Percentiles rank a stretch among this genome's conserved stretches.
Conservation (phyloP, 2,797 vertebrate species). For the Potorous gilbertii region DNA sequence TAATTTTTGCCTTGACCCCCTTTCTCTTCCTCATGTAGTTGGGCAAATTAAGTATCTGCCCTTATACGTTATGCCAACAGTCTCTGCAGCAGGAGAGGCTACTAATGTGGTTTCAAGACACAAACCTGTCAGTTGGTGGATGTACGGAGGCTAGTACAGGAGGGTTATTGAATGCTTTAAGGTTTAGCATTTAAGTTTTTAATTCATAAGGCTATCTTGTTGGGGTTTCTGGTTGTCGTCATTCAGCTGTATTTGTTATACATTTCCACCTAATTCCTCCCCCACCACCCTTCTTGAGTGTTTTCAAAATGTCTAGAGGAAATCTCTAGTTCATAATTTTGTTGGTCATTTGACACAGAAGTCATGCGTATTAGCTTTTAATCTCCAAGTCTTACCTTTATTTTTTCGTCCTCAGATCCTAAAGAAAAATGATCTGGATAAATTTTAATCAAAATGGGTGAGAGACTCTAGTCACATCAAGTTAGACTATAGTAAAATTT, state of each 20-base stretch:
- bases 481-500: not conserved
- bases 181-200: not conserved
- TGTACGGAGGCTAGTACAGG: not conserved
- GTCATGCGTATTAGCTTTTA: too few species aligned
- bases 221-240: not conserved
- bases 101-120: not conserved
- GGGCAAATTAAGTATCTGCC: not conserved
- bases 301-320: not conserved
- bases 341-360: not conserved
- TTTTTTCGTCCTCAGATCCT: too few species aligned
- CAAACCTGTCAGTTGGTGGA: not conserved
- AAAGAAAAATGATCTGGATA: too few species aligned
- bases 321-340: not conserved
- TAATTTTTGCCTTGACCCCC: not conserved
- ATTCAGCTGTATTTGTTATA: not conserved
- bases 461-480: not conserved
- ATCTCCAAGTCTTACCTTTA: too few species aligned
- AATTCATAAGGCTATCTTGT: not conserved
- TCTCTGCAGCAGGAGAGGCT: not conserved
- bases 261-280: not conserved
- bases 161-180: not conserved
- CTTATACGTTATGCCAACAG: not conserved
- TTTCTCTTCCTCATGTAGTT: not conserved
- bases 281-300: not conserved
- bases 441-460: not conserved